Conservation (phyloP, 2,113 vertebrate genomes). For the Smithornis capensis region DNA sequence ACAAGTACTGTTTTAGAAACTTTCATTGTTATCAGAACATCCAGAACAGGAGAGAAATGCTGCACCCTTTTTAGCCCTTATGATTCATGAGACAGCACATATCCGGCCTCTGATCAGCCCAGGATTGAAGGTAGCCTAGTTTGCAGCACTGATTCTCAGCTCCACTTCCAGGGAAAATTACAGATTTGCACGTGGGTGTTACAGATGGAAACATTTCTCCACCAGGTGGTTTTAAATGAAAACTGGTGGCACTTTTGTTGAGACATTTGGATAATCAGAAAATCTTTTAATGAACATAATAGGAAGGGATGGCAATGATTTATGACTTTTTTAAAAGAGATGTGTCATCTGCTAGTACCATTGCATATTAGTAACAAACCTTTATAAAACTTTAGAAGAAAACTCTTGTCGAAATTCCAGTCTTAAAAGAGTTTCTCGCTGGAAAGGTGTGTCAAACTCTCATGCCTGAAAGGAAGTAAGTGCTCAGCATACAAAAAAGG, state of each 20-base stretch:
- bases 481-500: background rate
- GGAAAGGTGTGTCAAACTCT: background rate
- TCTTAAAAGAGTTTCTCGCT: background rate
- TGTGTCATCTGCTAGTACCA: background rate
- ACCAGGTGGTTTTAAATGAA: slow-evolving; percentile 19
- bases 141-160: background rate
- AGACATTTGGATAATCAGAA: background rate
- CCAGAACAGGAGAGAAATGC: background rate
- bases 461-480: background rate
- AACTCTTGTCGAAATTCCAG: background rate
- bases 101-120: background rate
- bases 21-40: background rate
- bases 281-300: background rate
- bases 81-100: background rate
- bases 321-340: background rate
- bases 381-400: background rate
- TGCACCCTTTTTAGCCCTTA: background rate
- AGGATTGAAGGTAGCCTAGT: background rate
- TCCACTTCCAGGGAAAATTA: background rate
- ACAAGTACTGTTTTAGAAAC: background rate
- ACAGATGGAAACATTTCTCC: slow-evolving; percentile 15
- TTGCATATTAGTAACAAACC: background rate
- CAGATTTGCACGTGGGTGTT: background rate
- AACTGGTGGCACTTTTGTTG: background rate
- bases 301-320: background rate